These are phyloP conservation scores for Trididemnum nubilum DNA, from an alignment of 23 tunicate genomes.

Conservation along the genomic window DNA sequence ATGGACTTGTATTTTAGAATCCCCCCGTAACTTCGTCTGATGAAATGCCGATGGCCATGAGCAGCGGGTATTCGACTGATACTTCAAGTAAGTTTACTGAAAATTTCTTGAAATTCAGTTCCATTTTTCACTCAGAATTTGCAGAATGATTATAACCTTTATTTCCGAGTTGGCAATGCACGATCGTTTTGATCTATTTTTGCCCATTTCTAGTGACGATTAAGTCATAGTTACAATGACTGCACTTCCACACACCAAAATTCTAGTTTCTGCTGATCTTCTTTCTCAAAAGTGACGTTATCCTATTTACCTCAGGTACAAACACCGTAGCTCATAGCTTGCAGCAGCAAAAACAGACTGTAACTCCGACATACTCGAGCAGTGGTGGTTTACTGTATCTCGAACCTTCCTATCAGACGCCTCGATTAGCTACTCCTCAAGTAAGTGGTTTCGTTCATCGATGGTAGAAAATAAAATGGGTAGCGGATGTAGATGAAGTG, in stretches of 20 bases:
- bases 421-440: slow-evolving; percentile 10
- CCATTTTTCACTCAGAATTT: neutral
- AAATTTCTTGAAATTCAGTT: neutral
- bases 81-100: neutral
- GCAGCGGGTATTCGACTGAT: neutral
- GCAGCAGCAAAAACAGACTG: slow-evolving; percentile 16
- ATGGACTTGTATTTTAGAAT: neutral
- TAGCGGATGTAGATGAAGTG: too few species aligned
- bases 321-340: too few species aligned
- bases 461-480: too few species aligned
- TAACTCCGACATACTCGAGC: slow-evolving; percentile 21
- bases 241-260: slow-evolving; percentile 9
- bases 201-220: slow-evolving; percentile 2
- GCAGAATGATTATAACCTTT: slow-evolving; percentile 22
- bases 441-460: too few species aligned
- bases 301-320: too few species aligned
- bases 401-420: neutral
- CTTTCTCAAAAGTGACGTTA: too few species aligned
- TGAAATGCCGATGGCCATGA: neutral
- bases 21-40: slow-evolving; percentile 2
- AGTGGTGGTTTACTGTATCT: slow-evolving; percentile 13
- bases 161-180: neutral
- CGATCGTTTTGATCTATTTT: slow-evolving; percentile 50
- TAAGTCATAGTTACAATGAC: slow-evolving; percentile 66
- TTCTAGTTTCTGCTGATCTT: too few species aligned